A percentile compares a stretch with the other conserved stretches of the same genome.
phyloP scores from a whole-genome alignment of 2,797 vertebrate genomes.

The Spheniscus humboldti region DNA sequence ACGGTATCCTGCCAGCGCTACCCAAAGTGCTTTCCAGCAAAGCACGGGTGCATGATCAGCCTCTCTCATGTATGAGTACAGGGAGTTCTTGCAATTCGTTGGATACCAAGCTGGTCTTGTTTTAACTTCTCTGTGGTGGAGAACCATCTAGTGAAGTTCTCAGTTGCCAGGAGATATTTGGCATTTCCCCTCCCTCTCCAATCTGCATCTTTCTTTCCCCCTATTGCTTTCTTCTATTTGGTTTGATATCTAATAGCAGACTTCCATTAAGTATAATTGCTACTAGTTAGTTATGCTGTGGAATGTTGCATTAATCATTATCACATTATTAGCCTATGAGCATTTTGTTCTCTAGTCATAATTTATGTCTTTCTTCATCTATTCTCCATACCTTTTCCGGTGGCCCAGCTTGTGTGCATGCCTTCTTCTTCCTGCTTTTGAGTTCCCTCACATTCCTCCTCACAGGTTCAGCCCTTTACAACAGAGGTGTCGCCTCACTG shows the following conservation, averaged over 20 bases:
- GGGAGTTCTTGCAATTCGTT: not conserved
- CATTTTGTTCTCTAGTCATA: not conserved
- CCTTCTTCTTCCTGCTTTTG: not conserved
- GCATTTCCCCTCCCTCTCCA: not conserved
- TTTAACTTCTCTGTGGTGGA: not conserved
- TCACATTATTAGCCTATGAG: not conserved
- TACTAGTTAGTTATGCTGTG: not conserved
- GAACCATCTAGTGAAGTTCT: not conserved
- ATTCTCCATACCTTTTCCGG: not conserved
- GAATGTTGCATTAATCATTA: not conserved
- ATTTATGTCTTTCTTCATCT: not conserved
- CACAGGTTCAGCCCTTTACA: not conserved
- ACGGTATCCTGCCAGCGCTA: too few relatives aligned
- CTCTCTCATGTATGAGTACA: not conserved
- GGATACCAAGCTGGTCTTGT: not conserved
- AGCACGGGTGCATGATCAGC: not conserved
- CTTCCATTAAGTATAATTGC: not conserved
- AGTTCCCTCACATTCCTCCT: not conserved
- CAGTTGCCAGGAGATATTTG: not conserved
- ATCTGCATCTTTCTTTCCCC: not conserved
- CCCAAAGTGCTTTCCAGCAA: not conserved
- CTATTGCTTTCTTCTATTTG: not conserved
- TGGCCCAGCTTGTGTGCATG: not conserved
- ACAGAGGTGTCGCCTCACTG: not conserved
- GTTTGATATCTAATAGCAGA: not conserved